Percentiles rank a stretch among this genome's conserved stretches.
phyloP scores from a whole-genome alignment of 2,113 vertebrate species.

The Rafetus swinhoei region DNA sequence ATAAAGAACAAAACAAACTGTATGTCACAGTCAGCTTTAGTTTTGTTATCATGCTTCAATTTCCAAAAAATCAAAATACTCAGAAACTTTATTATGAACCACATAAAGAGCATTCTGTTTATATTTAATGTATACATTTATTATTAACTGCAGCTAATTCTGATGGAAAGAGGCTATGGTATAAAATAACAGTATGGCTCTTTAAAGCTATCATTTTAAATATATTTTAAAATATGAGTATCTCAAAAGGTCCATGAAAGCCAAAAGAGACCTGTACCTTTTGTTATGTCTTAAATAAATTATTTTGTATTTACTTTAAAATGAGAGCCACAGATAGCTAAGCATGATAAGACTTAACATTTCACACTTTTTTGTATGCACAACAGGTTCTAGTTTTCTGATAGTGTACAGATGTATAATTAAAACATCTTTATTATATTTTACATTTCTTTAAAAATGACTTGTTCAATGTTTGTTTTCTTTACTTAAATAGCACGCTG shows the following conservation, averaged over 20 bases:
- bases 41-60: background rate
- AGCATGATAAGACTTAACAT: background rate
- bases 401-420: background rate
- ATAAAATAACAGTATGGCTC: background rate
- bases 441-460: background rate
- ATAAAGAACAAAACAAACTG: conserved; percentile 11
- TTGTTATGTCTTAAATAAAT: conserved; percentile 5
- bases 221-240: conserved; percentile 8
- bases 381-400: background rate
- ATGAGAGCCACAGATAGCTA: conserved; percentile 22
- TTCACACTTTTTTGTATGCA: background rate
- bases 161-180: background rate
- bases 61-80: background rate
- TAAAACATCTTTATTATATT: background rate
- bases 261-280: background rate
- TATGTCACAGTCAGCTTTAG: background rate
- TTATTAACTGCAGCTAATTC: background rate
- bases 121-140: background rate
- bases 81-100: conserved; percentile 11
- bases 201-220: conserved; percentile 23
- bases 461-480: background rate
- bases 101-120: background rate
- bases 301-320: conserved; percentile 33
- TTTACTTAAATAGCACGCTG: conserved; percentile 7
- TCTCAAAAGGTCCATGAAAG: background rate